Percentiles rank a stretch among this genome's conserved stretches.
These are phyloP conservation scores for Drosophila varians DNA, from an alignment of 1,140 invertebrate genomes.

Conservation along the genomic window DNA sequence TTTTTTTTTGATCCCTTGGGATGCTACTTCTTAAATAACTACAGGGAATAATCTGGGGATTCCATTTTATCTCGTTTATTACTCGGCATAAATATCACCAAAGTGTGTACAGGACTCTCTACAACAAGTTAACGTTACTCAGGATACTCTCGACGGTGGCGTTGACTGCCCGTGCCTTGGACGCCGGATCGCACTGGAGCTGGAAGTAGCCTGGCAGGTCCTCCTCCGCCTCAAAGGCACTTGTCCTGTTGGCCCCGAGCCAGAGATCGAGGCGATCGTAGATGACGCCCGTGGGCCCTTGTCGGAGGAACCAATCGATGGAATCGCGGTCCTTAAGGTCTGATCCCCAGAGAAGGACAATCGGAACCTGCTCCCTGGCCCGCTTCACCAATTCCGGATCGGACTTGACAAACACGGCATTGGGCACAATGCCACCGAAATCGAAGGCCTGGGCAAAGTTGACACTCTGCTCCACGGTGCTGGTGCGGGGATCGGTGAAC, in stretches of 20 bases:
- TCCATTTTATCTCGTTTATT: constrained; percentile 45
- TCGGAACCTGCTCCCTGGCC: constrained; percentile 89
- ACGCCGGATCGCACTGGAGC: constrained; percentile 54
- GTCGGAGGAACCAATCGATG: constrained; percentile 91
- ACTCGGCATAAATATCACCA: constrained; percentile 22
- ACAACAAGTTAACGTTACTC: constrained; percentile 77
- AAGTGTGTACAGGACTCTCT: constrained; percentile 20
- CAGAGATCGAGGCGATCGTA: constrained; percentile 94
- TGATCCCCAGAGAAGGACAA: constrained; percentile 97
- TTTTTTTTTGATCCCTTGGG: background rate
- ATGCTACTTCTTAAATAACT: background rate
- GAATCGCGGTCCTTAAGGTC: constrained; percentile 94
- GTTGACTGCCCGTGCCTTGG: constrained; percentile 37
- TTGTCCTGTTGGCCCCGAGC: constrained; percentile 49
- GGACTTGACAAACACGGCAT: constrained; percentile 93
- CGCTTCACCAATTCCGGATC: constrained; percentile 90
- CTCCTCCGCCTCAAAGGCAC: constrained; percentile 60
- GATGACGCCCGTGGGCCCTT: constrained; percentile 95
- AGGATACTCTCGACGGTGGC: constrained; percentile 72
- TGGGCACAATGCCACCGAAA: constrained; percentile 94
- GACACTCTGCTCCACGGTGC: constrained; percentile 91
- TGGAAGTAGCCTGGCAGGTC: constrained; percentile 77
- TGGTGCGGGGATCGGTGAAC: constrained; percentile 93
- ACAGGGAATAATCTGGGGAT: background rate
- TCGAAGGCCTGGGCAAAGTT: constrained; percentile 91